Base-by-base conservation (phyloP, 2,888 invertebrate genomes). In the Taphrorychus bicolor region DNA sequence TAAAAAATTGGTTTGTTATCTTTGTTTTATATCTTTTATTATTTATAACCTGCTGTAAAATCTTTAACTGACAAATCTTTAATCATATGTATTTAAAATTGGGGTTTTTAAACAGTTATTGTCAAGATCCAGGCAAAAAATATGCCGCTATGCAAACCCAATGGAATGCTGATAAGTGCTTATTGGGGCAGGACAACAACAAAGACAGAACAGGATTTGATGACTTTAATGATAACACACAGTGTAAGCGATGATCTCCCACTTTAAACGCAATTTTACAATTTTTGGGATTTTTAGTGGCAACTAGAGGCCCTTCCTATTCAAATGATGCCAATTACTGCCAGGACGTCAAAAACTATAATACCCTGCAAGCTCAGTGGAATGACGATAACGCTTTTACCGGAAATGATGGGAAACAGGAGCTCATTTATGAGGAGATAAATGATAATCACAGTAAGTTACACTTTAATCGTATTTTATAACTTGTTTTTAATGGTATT, bases 111-210 rank as follows among this genome's bases (percentile, higher is more conserved):
- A 9, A 3, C 32, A 65, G 69, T 49, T 70, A 63, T 19, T 71
- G 71, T 19, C 63, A 69, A 24, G 69, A 71, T 23, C 45, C 66
- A 32, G 52, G 60, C 9, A 71, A 71, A 59, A 70, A 70, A 49
- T 76, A 74, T 70, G 23, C 73, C 2, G 71, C 70, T n/a, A 67
- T 73, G 42, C 74, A 75, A 56, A 70, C 72, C n/a, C 79, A 79
- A 48, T 79, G 80, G 79, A 78, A 78, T 48, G 73, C 74, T 41
- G 79, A 80, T 22, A 71, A 77, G 58, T 69, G 72, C 0, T 70
- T 73, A 4, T 71, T 75, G 3, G 73, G 72, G 18, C 67, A 76
- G 16, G 78, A 79, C 42, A 73, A 67, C 21, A 75, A 69, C 7
- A 79, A 79, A 70, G 77, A 79, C 22, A 65, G 70, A 48, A 22